A percentile compares a stretch with the other conserved stretches of the same genome.
These are phyloP conservation scores for Mimas tiliae DNA, from an alignment of 2,888 invertebrate species.

Conservation along the genomic window DNA sequence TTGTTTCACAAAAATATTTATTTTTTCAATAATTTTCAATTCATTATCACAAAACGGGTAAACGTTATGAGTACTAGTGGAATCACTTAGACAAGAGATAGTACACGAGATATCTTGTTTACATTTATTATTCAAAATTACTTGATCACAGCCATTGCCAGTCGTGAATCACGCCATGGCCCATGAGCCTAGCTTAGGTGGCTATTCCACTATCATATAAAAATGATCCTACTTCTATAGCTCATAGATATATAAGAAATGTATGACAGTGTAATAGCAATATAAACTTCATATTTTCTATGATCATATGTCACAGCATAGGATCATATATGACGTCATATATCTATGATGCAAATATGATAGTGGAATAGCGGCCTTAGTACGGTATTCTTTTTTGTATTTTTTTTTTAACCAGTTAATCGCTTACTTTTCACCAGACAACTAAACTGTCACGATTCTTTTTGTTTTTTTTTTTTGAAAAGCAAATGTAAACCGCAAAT, in stretches of 20 bases:
- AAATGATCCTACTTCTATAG: too few relatives aligned
- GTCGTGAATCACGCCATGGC: not conserved
- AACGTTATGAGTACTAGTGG: slow-evolving; percentile 40
- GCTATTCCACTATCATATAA: too few relatives aligned
- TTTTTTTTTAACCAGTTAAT: too few relatives aligned
- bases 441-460: not conserved
- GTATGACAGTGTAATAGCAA: too few relatives aligned
- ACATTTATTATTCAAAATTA: slow-evolving; percentile 15
- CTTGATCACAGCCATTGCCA: not conserved
- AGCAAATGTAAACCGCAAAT: slow-evolving; percentile 3
- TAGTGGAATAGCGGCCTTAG: too few relatives aligned
- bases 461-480: slow-evolving; percentile 3
- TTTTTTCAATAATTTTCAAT: slow-evolving; percentile 40
- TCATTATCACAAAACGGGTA: slow-evolving; percentile 55
- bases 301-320: too few relatives aligned
- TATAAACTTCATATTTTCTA: too few relatives aligned
- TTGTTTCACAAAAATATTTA: slow-evolving; percentile 42
- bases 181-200: not conserved
- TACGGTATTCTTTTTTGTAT: too few relatives aligned
- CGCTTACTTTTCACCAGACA: not conserved
- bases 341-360: too few relatives aligned
- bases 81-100: slow-evolving; percentile 34
- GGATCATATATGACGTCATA: too few relatives aligned
- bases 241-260: too few relatives aligned
- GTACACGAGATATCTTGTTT: slow-evolving; percentile 5